Percentiles rank a stretch among this genome's conserved stretches.
These are phyloP conservation scores for Hylaea fasciaria DNA, from an alignment of 2,888 invertebrate genomes.

Conservation along the genomic window DNA sequence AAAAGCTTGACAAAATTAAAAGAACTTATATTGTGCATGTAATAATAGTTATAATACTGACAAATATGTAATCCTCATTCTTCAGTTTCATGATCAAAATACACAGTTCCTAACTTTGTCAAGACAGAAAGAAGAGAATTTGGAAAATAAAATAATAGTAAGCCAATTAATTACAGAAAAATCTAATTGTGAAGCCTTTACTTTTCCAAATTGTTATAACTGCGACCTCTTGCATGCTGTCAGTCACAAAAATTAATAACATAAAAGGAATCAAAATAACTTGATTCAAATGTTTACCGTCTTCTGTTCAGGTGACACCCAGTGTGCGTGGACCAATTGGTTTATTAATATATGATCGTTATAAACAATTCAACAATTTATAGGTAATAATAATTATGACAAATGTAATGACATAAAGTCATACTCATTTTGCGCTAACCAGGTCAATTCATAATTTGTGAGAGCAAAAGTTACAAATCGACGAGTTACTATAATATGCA, in stretches of 20 bases:
- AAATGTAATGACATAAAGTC: conserved; percentile 33
- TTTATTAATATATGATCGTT: conserved; percentile 59
- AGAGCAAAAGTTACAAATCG: conserved; percentile 6
- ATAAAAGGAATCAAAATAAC: conserved; percentile 60
- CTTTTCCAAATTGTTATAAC: conserved; percentile 64
- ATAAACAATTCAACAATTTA: conserved; percentile 35
- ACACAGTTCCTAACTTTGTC: conserved; percentile 49
- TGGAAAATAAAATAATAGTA: conserved; percentile 61
- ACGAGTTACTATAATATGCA: background rate
- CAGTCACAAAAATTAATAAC: conserved; percentile 78
- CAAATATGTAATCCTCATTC: too few relatives aligned
- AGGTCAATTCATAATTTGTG: conserved; percentile 3
- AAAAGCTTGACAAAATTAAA: conserved; percentile 58
- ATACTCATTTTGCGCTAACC: conserved; percentile 45
- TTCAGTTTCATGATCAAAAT: background rate
- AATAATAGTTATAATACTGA: too few relatives aligned
- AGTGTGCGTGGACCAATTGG: conserved; percentile 78
- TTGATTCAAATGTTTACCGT: conserved; percentile 79
- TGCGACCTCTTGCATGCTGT: conserved; percentile 73
- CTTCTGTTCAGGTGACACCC: conserved; percentile 82
- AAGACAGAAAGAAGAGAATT: conserved; percentile 61
- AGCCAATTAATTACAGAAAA: conserved; percentile 77
- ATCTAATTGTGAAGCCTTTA: conserved; percentile 70
- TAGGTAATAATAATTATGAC: conserved; percentile 33
- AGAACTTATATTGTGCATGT: background rate